Conservation (phyloP, 1,140 invertebrate genomes). For the Thereuonema tuberculata region DNA sequence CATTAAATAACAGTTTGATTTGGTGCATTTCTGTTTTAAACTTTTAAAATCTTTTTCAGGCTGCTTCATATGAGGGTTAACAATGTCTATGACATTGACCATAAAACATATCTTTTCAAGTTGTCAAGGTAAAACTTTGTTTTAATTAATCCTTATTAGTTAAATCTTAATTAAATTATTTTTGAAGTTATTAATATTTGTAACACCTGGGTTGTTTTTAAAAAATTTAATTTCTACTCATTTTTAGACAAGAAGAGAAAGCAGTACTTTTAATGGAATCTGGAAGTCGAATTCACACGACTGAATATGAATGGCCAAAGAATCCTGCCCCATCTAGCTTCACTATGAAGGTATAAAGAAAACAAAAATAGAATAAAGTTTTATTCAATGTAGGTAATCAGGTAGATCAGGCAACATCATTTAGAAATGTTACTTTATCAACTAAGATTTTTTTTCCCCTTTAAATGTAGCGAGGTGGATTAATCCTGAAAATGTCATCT, state of each 20-base stretch:
- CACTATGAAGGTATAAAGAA: slow-evolving; percentile 78
- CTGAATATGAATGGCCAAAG: slow-evolving; percentile 97
- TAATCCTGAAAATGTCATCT: too few relatives aligned
- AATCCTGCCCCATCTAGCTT: slow-evolving; percentile 89
- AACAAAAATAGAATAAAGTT: too few relatives aligned
- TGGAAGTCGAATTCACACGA: slow-evolving; percentile 82
- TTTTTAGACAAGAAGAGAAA: slow-evolving; percentile 51
- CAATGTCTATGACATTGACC: slow-evolving; percentile 96
- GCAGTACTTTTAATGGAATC: slow-evolving; percentile 82
- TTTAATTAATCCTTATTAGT: not conserved
- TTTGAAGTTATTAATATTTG: too few relatives aligned
- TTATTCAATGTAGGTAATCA: too few relatives aligned
- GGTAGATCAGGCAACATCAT: too few relatives aligned
- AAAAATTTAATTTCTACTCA: too few relatives aligned
- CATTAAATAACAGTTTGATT: slow-evolving; percentile 43
- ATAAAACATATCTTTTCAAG: slow-evolving; percentile 89
- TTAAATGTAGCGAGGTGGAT: too few relatives aligned
- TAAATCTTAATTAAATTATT: not conserved
- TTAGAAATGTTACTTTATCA: too few relatives aligned
- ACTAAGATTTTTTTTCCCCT: too few relatives aligned
- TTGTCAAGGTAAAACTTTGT: slow-evolving; percentile 53
- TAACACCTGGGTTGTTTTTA: too few relatives aligned
- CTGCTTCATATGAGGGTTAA: slow-evolving; percentile 86
- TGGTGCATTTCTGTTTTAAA: too few relatives aligned
- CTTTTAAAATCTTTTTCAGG: too few relatives aligned